Evolutionary conservation across 2,888 invertebrate genomes (phyloP), one percentile per base, ranked within the genome.

Genomic region (Agrenia bidenticulata): DNA sequence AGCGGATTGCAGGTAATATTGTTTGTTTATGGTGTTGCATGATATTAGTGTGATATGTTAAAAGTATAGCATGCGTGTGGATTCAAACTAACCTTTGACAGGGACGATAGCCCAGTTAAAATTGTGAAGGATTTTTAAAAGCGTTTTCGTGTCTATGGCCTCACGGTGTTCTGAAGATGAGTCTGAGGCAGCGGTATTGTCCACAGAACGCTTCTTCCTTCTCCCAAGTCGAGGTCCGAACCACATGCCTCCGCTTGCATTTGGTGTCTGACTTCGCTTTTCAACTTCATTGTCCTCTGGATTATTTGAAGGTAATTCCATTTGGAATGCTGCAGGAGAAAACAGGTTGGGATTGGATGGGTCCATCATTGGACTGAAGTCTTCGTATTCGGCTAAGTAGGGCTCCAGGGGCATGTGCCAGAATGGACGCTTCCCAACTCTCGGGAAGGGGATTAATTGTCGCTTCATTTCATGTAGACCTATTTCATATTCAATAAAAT

Each of bases 161-260:
- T 57, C 51, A 11, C 60, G 58, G 19, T 63, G 67, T 49, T 69
- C 65, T 1, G 54, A 42, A 42, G 69, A 68, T 11, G 61, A 56
- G 19, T 67, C 67, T 9, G 64, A 57, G 7, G 61, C 59, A 19
- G 66, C 69, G 15, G 67, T 56, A 7, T 63, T 67, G n/a, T 70
- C 65, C 57, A 73, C 60, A 45, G 73, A 73, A 2, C 73, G 69
- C 70, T 72, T 73, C 71, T 64, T 73, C 59, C 72, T 66, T 67
- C 85, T 82, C 63, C 86, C 88, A 24, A 88, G 80, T 50, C 87
- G 81, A 0, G 87, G 87, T 41, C 88, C 88, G 75, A 88, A 88
- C 88, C 88, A 88, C 80, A 88, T 83, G 0, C 83, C 75, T 56
- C 64, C 62, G 11, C 65, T 56, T 53, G 68, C 70, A 9, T 54